These are phyloP conservation scores for Balanococcus diminutus DNA, from an alignment of 2,888 invertebrate genomes.

Conservation along the genomic window DNA sequence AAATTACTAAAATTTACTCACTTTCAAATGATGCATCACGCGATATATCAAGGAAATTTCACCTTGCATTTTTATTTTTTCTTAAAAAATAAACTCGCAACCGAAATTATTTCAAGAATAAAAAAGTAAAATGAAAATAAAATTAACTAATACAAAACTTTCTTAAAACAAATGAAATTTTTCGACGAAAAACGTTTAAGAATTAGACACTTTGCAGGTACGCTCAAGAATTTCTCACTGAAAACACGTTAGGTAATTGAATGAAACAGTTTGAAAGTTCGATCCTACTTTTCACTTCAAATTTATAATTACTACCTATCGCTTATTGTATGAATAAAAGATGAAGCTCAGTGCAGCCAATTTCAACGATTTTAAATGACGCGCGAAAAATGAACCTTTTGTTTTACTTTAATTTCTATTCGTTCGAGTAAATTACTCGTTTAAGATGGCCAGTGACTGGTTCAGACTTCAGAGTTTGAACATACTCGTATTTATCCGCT, in stretches of 20 bases:
- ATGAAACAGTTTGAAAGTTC: neutral
- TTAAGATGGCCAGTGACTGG: too few species aligned
- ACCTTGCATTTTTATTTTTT: neutral
- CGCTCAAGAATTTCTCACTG: neutral
- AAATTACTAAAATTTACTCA: neutral
- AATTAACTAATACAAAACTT: neutral
- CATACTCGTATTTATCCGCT: too few species aligned
- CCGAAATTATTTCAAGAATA: neutral
- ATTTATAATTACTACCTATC: constrained; percentile 11
- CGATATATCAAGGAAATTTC: constrained; percentile 8
- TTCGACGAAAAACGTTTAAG: neutral
- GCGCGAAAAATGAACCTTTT: too few species aligned
- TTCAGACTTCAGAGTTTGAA: too few species aligned
- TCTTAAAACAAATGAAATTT: neutral
- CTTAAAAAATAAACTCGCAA: neutral
- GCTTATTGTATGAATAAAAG: neutral
- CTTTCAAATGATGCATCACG: constrained; percentile 13
- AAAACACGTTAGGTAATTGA: neutral
- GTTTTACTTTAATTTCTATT: too few species aligned
- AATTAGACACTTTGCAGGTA: too few species aligned
- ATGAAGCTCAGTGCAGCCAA: neutral
- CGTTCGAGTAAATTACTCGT: too few species aligned
- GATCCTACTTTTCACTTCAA: neutral
- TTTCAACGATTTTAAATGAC: too few species aligned
- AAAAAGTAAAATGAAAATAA: neutral